Conservation (phyloP, 2,888 invertebrate species). For the Megastigmus dorsalis region DNA sequence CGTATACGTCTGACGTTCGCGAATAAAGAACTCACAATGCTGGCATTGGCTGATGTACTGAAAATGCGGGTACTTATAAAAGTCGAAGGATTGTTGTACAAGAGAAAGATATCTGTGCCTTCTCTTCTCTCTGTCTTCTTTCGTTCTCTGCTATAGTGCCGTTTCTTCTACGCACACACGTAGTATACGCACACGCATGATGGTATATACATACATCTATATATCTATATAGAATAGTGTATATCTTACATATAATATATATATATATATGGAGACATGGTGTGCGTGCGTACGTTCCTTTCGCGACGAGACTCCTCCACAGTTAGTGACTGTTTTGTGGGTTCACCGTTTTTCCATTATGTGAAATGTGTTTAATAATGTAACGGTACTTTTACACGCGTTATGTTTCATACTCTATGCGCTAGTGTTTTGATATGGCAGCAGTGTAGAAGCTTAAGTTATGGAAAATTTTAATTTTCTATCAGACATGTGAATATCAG, state of each 20-base stretch:
- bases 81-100: background rate
- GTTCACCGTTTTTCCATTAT: conserved; percentile 48
- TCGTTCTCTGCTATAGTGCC: conserved; percentile 17
- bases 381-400: conserved; percentile 42
- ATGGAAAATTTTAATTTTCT: too few relatives aligned
- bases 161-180: conserved; percentile 21
- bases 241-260: too few relatives aligned
- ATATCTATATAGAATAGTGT: too few relatives aligned
- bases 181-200: background rate
- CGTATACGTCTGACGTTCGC: background rate
- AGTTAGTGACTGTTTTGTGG: conserved; percentile 27
- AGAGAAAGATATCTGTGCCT: background rate
- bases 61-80: too few relatives aligned
- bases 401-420: background rate
- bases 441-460: too few relatives aligned
- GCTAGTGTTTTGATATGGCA: conserved; percentile 9
- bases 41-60: too few relatives aligned
- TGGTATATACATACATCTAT: too few relatives aligned
- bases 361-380: conserved; percentile 48
- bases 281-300: conserved; percentile 13
- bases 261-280: too few relatives aligned
- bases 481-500: too few relatives aligned
- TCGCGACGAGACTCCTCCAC: conserved; percentile 17
- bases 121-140: conserved; percentile 13
- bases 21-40: too few relatives aligned